These are phyloP conservation scores for Lanius ludovicianus DNA, from an alignment of 2,113 vertebrate genomes.

Conservation along the genomic window DNA sequence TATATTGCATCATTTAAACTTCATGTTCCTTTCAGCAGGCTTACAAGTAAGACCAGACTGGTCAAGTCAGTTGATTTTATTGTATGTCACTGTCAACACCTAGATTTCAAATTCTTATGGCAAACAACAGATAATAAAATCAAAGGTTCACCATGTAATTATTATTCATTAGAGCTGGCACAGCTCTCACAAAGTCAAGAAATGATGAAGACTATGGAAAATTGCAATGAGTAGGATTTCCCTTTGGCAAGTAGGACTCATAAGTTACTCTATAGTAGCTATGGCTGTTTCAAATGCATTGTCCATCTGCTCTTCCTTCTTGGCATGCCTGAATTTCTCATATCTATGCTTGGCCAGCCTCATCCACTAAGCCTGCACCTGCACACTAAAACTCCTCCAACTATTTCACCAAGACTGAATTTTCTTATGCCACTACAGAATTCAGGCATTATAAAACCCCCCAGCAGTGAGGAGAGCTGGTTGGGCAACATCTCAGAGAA, in stretches of 20 bases:
- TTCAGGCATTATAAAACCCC: background rate
- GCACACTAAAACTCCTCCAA: background rate
- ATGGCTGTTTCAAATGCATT: background rate
- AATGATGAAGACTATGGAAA: background rate
- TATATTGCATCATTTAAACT: slow-evolving; percentile 23
- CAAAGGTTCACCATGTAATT: background rate
- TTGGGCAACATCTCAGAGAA: background rate
- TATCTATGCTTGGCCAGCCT: background rate
- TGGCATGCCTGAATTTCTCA: background rate
- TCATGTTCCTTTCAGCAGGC: slow-evolving; percentile 8
- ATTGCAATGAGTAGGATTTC: background rate
- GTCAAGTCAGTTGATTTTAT: slow-evolving; percentile 4
- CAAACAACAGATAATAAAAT: slow-evolving; percentile 29
- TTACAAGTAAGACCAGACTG: slow-evolving; percentile 3
- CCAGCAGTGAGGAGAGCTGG: background rate
- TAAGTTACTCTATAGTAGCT: background rate
- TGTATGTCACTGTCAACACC: background rate
- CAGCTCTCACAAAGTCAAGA: background rate
- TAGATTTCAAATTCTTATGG: background rate
- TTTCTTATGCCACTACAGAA: background rate
- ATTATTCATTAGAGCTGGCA: background rate
- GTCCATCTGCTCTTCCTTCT: background rate
- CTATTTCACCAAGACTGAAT: background rate
- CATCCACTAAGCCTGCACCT: background rate
- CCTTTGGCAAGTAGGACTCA: background rate